A percentile compares a stretch with the other conserved stretches of the same genome.
Evolutionary conservation across 2,113 vertebrate species (phyloP).

Genomic region (Heterotis niloticus): DNA sequence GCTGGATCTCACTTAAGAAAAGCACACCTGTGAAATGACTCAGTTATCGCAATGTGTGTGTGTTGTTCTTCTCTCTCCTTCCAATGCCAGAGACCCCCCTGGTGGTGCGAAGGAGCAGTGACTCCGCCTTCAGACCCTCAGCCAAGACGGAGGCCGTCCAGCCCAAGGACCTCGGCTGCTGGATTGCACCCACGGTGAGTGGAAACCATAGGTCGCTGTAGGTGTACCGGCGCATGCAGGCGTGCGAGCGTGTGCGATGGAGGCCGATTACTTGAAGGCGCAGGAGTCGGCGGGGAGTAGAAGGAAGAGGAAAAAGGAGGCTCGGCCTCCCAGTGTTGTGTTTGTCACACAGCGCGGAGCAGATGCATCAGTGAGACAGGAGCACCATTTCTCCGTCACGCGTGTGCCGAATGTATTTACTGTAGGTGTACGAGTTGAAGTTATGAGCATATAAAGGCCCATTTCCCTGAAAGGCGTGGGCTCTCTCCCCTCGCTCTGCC

Average conservation of each 20-base stretch:
- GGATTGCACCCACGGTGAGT: slow-evolving; percentile 58
- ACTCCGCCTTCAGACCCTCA: slow-evolving; percentile 65
- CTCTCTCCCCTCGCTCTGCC: neutral
- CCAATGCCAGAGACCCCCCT: slow-evolving; percentile 68
- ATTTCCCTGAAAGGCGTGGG: neutral
- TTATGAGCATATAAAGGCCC: too few species aligned
- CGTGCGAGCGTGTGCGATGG: too few species aligned
- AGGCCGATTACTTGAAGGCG: neutral
- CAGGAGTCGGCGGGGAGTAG: neutral
- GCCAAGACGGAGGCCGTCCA: slow-evolving; percentile 62
- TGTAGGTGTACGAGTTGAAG: neutral
- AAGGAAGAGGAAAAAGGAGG: neutral
- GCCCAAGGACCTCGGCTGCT: slow-evolving; percentile 53
- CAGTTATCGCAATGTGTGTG: neutral
- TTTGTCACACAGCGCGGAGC: too few species aligned
- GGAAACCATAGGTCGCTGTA: neutral
- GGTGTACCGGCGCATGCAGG: too few species aligned
- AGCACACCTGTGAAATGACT: neutral
- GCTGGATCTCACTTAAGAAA: too few species aligned
- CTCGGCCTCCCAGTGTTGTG: too few species aligned
- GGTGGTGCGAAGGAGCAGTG: slow-evolving; percentile 77
- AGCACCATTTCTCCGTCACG: too few species aligned
- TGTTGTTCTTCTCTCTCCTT: slow-evolving; percentile 12
- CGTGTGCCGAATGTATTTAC: neutral
- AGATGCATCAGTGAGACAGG: neutral